Conservation (phyloP, 1,140 invertebrate genomes). For the Samia ricini region DNA sequence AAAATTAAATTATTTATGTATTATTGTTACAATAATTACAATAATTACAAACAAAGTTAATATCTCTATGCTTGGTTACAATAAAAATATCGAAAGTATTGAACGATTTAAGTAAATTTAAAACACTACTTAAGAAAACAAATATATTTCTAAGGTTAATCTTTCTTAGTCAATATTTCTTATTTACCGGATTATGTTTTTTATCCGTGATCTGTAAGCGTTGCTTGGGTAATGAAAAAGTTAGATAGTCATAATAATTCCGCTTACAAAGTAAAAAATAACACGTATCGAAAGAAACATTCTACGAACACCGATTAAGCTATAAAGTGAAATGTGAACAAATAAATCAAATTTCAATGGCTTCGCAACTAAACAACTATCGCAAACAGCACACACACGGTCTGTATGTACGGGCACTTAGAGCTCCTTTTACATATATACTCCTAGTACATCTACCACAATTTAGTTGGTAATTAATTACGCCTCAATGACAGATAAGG, state of each 20-base stretch:
- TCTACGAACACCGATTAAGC: neutral
- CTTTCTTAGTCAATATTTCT: too few relatives aligned
- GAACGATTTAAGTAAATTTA: too few relatives aligned
- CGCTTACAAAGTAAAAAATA: neutral
- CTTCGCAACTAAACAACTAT: neutral
- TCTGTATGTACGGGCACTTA: neutral
- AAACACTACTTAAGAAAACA: too few relatives aligned
- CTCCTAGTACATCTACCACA: conserved; percentile 24
- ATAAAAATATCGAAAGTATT: too few relatives aligned
- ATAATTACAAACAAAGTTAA: too few relatives aligned
- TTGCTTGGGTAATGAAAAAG: neutral
- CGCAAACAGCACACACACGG: too few relatives aligned
- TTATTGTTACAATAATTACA: too few relatives aligned
- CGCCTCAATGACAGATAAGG: conserved; percentile 68
- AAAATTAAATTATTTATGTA: too few relatives aligned
- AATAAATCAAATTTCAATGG: neutral
- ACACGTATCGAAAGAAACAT: neutral
- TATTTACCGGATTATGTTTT: too few relatives aligned
- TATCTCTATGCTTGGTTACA: too few relatives aligned
- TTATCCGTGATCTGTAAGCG: too few relatives aligned
- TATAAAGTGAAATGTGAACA: neutral
- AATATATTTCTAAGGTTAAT: too few relatives aligned
- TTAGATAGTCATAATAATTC: neutral
- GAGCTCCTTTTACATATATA: neutral
- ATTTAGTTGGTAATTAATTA: conserved; percentile 68